Percentiles rank a stretch among this genome's conserved stretches.
These are phyloP conservation scores for Zosterops pallidus DNA, from an alignment of 2,113 vertebrate genomes.

Conservation along the genomic window DNA sequence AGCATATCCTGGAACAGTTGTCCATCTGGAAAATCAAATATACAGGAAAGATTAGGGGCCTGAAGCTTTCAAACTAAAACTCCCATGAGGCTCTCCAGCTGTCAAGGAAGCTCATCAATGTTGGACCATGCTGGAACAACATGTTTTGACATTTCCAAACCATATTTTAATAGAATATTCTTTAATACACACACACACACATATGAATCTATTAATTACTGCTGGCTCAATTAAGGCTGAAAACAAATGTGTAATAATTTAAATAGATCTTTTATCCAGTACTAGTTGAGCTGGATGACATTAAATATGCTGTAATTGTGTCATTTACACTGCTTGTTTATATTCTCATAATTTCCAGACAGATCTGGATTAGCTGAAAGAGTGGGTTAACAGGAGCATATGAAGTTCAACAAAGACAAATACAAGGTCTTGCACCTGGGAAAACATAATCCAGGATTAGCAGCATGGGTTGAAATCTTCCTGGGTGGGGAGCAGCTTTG, in stretches of 20 bases:
- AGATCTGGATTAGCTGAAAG: neutral
- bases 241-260: conserved; percentile 8
- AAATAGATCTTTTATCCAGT: neutral
- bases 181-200: neutral
- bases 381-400: neutral
- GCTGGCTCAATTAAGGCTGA: neutral
- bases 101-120: conserved; percentile 1
- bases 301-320: neutral
- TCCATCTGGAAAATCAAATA: conserved; percentile 40
- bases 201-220: neutral
- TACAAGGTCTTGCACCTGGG: neutral
- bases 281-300: neutral
- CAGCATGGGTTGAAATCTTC: neutral
- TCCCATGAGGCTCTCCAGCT: neutral
- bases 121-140: neutral
- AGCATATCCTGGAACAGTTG: neutral
- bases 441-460: neutral
- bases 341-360: neutral
- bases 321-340: neutral
- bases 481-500: neutral
- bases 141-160: conserved; percentile 35
- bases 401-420: neutral
- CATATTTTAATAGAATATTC: neutral
- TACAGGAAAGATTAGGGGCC: neutral
- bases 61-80: conserved; percentile 1